phyloP scores from a whole-genome alignment of 2,113 vertebrate genomes.

The Daubentonia madagascariensis region DNA sequence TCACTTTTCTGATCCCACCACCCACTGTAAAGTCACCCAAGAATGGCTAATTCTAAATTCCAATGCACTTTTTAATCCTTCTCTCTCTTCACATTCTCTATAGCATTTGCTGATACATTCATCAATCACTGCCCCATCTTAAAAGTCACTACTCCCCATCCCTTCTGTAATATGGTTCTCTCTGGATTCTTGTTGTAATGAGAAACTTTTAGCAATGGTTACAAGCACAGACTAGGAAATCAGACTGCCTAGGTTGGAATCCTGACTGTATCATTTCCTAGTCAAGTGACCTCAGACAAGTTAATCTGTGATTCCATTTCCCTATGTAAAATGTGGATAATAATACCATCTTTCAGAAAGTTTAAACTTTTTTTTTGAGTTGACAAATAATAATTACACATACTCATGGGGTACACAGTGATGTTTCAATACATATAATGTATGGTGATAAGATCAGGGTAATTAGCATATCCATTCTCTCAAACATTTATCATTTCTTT shows the following conservation, averaged over 20 bases:
- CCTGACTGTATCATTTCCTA: not conserved
- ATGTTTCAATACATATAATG: too few relatives aligned
- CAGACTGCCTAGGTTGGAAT: not conserved
- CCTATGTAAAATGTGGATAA: not conserved
- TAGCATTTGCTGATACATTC: not conserved
- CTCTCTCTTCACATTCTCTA: not conserved
- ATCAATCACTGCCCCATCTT: not conserved
- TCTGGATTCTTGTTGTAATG: not conserved
- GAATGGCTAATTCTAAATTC: not conserved
- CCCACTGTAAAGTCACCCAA: not conserved
- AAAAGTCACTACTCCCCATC: not conserved
- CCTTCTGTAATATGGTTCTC: not conserved
- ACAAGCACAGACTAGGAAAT: not conserved
- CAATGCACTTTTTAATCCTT: not conserved
- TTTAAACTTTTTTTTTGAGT: not conserved
- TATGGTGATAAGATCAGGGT: too few relatives aligned
- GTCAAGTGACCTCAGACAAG: not conserved
- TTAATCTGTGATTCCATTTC: not conserved
- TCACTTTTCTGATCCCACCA: not conserved
- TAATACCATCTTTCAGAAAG: not conserved
- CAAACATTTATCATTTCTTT: too few relatives aligned
- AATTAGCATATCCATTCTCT: too few relatives aligned
- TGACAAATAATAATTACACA: too few relatives aligned
- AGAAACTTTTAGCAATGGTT: not conserved
- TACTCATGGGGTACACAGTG: too few relatives aligned